Conservation (phyloP, 2,113 vertebrate genomes). For the Numenius arquata region DNA sequence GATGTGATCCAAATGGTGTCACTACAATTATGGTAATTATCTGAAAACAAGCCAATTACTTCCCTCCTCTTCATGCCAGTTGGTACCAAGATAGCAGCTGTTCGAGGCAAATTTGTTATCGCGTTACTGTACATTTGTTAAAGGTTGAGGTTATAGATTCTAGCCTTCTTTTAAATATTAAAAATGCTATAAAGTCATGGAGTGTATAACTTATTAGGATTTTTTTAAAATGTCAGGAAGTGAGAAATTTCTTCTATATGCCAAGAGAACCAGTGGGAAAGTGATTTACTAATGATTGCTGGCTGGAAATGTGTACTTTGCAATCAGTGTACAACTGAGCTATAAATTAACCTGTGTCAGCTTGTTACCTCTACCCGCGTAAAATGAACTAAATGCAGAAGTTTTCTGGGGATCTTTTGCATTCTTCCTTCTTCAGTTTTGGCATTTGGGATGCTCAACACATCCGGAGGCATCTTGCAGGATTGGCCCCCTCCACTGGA, state of each 20-base stretch:
- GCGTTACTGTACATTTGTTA: conserved; percentile 52
- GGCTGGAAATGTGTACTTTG: conserved; percentile 44
- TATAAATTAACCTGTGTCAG: conserved; percentile 42
- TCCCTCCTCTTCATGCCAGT: conserved; percentile 47
- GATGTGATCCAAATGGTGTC: conserved; percentile 65
- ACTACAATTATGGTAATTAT: conserved; percentile 67
- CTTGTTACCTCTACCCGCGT: neutral
- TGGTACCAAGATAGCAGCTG: conserved; percentile 67
- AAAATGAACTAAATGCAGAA: neutral
- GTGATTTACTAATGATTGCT: conserved; percentile 44
- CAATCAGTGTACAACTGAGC: conserved; percentile 27
- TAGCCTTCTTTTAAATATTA: conserved; percentile 57
- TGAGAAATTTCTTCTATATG: conserved; percentile 44
- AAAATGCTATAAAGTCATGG: conserved; percentile 51
- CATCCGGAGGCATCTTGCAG: neutral
- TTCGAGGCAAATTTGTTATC: conserved; percentile 49
- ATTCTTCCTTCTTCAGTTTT: neutral
- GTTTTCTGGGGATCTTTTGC: neutral
- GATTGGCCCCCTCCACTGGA: neutral
- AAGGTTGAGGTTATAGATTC: conserved; percentile 62
- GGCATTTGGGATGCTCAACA: neutral
- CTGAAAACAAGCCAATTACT: conserved; percentile 69
- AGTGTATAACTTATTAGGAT: conserved; percentile 3
- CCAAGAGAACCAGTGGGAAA: conserved; percentile 22
- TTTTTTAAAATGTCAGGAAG: conserved; percentile 54